Conservation (phyloP, 2,113 vertebrate species). For the Clarias magur region DNA sequence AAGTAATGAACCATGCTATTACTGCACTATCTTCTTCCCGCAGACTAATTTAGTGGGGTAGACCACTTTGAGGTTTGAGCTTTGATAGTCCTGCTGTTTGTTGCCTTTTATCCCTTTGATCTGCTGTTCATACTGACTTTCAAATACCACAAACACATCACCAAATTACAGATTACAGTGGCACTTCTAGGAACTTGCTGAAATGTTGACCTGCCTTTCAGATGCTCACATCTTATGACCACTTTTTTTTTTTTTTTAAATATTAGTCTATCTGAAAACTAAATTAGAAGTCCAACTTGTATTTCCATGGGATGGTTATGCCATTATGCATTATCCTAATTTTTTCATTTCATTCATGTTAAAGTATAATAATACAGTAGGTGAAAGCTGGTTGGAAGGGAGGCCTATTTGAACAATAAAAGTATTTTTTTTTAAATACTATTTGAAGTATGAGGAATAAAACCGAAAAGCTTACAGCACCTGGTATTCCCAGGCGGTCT, state of each 20-base stretch:
- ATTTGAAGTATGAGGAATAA: too few relatives aligned
- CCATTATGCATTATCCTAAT: neutral
- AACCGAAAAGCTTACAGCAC: too few relatives aligned
- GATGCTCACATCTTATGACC: constrained; percentile 20
- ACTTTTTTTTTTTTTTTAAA: constrained; percentile 12
- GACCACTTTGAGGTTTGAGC: constrained; percentile 48
- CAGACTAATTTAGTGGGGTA: constrained; percentile 46
- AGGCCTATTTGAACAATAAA: too few relatives aligned
- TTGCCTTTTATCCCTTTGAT: constrained; percentile 43
- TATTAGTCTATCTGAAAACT: constrained; percentile 1
- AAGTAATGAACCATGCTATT: constrained; percentile 44
- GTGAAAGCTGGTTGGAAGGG: too few relatives aligned
- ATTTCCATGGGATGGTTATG: neutral
- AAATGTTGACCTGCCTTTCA: constrained; percentile 45
- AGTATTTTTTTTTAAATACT: too few relatives aligned
- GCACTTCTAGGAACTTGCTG: constrained; percentile 10
- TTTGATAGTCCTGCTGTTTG: constrained; percentile 41
- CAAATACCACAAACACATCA: constrained; percentile 44
- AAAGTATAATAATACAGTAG: neutral
- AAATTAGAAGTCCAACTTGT: neutral
- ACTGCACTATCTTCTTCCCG: constrained; percentile 39
- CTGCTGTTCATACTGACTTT: constrained; percentile 44
- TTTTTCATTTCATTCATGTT: neutral
- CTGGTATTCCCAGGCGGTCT: too few relatives aligned
- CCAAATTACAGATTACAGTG: constrained; percentile 40